Conservation (phyloP, 1,140 invertebrate genomes). For the Drosophila ohnishii region DNA sequence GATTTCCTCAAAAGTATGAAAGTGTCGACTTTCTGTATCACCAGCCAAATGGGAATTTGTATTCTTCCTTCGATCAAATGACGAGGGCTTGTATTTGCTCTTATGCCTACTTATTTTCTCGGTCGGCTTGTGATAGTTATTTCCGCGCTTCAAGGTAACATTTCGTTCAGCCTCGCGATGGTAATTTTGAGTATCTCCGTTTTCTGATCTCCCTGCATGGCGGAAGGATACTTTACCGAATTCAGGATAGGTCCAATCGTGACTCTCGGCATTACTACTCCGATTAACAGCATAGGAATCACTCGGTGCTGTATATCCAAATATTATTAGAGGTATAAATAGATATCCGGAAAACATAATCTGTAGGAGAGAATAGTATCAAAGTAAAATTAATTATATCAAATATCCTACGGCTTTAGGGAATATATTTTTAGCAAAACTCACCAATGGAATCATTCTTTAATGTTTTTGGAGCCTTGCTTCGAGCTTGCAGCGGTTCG, state of each 20-base stretch:
- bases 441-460: constrained; percentile 32
- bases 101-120: constrained; percentile 17
- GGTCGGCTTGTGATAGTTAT: constrained; percentile 10
- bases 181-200: background rate
- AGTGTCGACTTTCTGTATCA: constrained; percentile 37
- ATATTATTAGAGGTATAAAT: constrained; percentile 17
- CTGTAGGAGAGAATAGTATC: constrained; percentile 4
- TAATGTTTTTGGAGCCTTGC: background rate
- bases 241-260: constrained; percentile 20
- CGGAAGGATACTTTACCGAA: constrained; percentile 8
- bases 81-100: constrained; percentile 12
- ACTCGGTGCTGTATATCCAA: constrained; percentile 1
- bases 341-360: constrained; percentile 34
- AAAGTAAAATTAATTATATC: background rate
- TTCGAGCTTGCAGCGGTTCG: background rate
- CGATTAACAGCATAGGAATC: constrained; percentile 29
- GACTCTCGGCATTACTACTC: background rate
- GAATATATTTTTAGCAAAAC: background rate
- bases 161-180: constrained; percentile 15
- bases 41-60: background rate
- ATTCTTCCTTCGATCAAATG: constrained; percentile 11
- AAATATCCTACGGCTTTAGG: background rate
- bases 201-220: constrained; percentile 7
- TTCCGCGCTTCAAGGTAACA: background rate
- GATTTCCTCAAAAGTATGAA: constrained; percentile 56